Evolutionary conservation across 2,888 invertebrate genomes (phyloP).

Genomic region (Ephialtes manifestator): DNA sequence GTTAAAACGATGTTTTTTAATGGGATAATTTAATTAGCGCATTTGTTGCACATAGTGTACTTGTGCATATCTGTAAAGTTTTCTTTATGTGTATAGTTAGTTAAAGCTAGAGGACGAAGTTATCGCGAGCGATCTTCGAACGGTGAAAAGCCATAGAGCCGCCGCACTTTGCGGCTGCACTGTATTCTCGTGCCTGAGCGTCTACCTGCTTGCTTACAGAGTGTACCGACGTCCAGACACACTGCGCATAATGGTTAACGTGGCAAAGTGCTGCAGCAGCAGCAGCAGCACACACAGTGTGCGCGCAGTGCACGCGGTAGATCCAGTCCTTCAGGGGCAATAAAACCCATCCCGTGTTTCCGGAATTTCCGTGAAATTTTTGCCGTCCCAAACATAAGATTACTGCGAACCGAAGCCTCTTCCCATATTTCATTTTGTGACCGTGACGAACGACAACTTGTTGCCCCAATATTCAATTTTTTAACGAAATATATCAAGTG

Average conservation of each 20-base stretch:
- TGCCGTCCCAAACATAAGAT: background rate
- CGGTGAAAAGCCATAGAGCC: conserved; percentile 48
- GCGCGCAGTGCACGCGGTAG: conserved; percentile 57
- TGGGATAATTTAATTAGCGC: background rate
- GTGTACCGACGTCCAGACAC: conserved; percentile 5
- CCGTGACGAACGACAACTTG: conserved; percentile 10
- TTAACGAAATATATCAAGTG: conserved; percentile 1
- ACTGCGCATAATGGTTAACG: conserved; percentile 27
- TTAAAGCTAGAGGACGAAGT: background rate
- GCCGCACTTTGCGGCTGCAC: conserved; percentile 23
- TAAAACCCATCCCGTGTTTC: conserved; percentile 66
- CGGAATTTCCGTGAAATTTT: conserved; percentile 69
- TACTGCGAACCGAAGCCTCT: conserved; percentile 20
- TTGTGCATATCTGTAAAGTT: background rate
- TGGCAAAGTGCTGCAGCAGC: conserved; percentile 29
- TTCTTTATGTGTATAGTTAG: conserved; percentile 1
- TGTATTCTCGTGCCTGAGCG: conserved; percentile 13
- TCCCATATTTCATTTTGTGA: background rate
- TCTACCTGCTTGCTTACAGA: conserved; percentile 29
- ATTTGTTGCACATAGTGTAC: background rate
- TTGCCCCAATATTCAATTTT: background rate
- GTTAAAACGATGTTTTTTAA: background rate
- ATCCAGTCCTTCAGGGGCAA: conserved; percentile 54
- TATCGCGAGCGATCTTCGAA: conserved; percentile 56
- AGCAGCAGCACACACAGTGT: conserved; percentile 63